Conservation (phyloP, 2,113 vertebrate species). For the Dromaius novaehollandiae region DNA sequence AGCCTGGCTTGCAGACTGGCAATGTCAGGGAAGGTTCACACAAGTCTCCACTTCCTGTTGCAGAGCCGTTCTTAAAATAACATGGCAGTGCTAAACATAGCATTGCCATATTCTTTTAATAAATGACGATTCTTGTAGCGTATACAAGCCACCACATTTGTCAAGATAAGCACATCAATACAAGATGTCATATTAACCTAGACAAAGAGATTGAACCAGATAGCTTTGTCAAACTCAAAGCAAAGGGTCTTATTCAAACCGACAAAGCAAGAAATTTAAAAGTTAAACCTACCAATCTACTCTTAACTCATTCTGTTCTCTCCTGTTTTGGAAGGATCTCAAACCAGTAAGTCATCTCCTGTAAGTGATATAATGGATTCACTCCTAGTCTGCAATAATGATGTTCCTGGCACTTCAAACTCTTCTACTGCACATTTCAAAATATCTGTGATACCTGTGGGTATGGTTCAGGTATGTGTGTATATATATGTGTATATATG, state of each 20-base stretch:
- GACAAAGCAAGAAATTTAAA: constrained; percentile 58
- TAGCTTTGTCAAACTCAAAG: constrained; percentile 51
- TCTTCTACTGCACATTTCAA: neutral
- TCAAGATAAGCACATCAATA: constrained; percentile 60
- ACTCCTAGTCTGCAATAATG: constrained; percentile 4
- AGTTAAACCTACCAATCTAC: neutral
- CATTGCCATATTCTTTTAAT: neutral
- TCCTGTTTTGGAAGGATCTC: neutral
- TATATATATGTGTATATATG: neutral
- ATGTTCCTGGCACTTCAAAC: constrained; percentile 14
- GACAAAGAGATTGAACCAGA: constrained; percentile 56
- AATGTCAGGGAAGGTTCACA: neutral
- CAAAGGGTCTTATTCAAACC: constrained; percentile 65
- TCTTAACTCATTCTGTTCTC: neutral
- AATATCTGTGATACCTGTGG: neutral
- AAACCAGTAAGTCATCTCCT: constrained; percentile 9
- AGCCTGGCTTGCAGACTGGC: neutral
- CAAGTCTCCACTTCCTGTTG: neutral
- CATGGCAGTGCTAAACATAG: neutral
- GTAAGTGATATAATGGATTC: constrained; percentile 2
- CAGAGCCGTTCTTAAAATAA: constrained; percentile 22
- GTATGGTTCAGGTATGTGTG: neutral
- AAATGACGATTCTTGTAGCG: constrained; percentile 13
- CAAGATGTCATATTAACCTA: constrained; percentile 45
- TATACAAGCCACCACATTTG: constrained; percentile 32